Percentiles rank a stretch among this genome's conserved stretches.
These are phyloP conservation scores for Glyphotaelius pellucidus DNA, from an alignment of 2,888 invertebrate genomes.

Conservation along the genomic window DNA sequence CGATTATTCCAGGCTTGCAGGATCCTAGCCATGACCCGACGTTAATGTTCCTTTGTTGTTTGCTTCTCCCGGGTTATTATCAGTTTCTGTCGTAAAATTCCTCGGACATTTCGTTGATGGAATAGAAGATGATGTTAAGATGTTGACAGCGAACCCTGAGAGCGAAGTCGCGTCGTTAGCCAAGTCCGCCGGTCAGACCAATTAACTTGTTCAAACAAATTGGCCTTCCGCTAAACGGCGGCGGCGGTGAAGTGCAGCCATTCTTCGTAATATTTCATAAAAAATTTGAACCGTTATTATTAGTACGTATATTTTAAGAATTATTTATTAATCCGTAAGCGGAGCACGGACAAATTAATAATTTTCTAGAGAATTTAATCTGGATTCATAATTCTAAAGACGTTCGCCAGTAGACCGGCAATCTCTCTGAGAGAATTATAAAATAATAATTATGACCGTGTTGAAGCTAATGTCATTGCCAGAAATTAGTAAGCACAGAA, in stretches of 20 bases:
- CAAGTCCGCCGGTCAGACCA: neutral
- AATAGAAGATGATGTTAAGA: conserved; percentile 7
- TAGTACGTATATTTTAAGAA: no score
- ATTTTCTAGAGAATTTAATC: neutral
- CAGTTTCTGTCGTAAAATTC: conserved; percentile 50
- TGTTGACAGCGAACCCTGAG: conserved; percentile 28
- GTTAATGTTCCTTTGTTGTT: conserved; percentile 63
- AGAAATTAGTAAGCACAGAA: neutral
- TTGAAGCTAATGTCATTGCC: neutral
- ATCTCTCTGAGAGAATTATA: neutral
- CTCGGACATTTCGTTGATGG: conserved; percentile 48
- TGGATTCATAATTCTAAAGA: neutral
- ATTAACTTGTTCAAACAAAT: neutral
- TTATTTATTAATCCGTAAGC: neutral
- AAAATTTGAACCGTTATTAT: neutral
- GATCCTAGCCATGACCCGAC: conserved; percentile 12
- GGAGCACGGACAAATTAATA: neutral
- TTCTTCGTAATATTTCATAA: neutral
- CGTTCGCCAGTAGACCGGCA: neutral
- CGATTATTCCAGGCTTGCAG: conserved; percentile 33
- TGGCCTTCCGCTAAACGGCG: neutral
- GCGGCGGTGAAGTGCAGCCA: neutral
- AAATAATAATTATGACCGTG: neutral
- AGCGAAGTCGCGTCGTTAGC: conserved; percentile 10
- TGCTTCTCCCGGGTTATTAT: conserved; percentile 56